These are phyloP conservation scores for Cataglyphis albicans DNA, from an alignment of 2,888 invertebrate genomes.

Conservation along the genomic window DNA sequence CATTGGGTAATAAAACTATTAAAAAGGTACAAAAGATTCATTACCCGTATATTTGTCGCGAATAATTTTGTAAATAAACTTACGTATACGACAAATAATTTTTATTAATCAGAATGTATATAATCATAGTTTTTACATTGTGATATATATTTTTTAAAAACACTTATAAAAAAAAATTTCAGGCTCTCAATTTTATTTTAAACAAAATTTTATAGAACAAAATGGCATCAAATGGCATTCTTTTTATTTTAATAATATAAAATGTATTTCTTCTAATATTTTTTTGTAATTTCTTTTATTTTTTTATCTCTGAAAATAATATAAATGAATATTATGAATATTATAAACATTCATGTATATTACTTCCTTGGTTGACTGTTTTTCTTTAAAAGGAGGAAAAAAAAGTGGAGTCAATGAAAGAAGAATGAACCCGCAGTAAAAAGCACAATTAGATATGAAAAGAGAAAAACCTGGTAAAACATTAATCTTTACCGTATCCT, in stretches of 20 bases:
- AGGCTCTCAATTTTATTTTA: not conserved
- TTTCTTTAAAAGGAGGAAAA: not conserved
- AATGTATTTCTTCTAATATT: not conserved
- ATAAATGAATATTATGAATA: too few species aligned
- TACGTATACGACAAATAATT: not conserved
- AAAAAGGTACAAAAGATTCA: not conserved
- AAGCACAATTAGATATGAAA: not conserved
- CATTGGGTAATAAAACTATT: not conserved
- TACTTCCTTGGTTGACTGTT: not conserved
- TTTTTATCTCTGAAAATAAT: not conserved
- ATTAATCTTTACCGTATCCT: constrained; percentile 92
- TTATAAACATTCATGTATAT: not conserved
- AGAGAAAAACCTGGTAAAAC: not conserved
- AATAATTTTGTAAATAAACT: not conserved
- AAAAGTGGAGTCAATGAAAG: not conserved
- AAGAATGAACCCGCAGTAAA: not conserved
- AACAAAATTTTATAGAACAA: not conserved
- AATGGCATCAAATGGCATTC: too few species aligned
- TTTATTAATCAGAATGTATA: not conserved
- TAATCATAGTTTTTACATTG: not conserved
- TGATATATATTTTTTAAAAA: not conserved
- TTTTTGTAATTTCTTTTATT: not conserved
- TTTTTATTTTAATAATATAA: not conserved
- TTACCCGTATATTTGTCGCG: not conserved
- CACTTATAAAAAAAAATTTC: not conserved